phyloP scores from a whole-genome alignment of 2,888 invertebrate genomes.

The Polylopha cassiicola region DNA sequence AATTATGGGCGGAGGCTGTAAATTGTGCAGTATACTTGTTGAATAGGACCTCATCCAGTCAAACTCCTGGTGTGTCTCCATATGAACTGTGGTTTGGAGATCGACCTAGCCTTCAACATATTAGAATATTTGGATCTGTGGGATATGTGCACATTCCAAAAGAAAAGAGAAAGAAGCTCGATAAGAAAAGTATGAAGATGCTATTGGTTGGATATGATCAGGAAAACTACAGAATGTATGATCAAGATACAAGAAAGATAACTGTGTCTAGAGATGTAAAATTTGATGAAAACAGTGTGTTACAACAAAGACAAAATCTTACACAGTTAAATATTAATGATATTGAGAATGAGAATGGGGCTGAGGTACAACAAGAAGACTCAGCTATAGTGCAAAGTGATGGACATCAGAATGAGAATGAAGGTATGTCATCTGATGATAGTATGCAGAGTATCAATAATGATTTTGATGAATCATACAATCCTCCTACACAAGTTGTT shows the following conservation, averaged over 20 bases:
- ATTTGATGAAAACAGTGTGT: slow-evolving; percentile 29
- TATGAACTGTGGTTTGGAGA: slow-evolving; percentile 35
- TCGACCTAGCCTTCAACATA: slow-evolving; percentile 26
- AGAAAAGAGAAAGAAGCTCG: slow-evolving; percentile 29
- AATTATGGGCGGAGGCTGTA: slow-evolving; percentile 48
- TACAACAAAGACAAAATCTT: slow-evolving; percentile 22
- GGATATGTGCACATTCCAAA: slow-evolving; percentile 39
- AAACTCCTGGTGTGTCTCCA: slow-evolving; percentile 28
- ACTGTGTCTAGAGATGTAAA: slow-evolving; percentile 30
- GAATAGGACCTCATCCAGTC: slow-evolving; percentile 36
- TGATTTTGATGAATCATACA: neutral
- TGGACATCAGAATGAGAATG: no score
- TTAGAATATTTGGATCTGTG: slow-evolving; percentile 31
- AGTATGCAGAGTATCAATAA: slow-evolving; percentile 1
- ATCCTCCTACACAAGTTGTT: neutral
- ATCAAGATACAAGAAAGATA: slow-evolving; percentile 24
- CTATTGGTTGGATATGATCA: slow-evolving; percentile 36
- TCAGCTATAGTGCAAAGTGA: no score
- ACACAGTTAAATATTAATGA: slow-evolving; percentile 21
- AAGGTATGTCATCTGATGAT: neutral
- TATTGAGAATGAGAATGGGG: no score
- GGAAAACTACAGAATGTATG: slow-evolving; percentile 34
- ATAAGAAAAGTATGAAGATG: slow-evolving; percentile 29
- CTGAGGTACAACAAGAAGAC: no score
- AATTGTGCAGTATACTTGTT: slow-evolving; percentile 38